Base-by-base conservation (phyloP, 2,888 invertebrate species). In the Gortyna flavago region DNA sequence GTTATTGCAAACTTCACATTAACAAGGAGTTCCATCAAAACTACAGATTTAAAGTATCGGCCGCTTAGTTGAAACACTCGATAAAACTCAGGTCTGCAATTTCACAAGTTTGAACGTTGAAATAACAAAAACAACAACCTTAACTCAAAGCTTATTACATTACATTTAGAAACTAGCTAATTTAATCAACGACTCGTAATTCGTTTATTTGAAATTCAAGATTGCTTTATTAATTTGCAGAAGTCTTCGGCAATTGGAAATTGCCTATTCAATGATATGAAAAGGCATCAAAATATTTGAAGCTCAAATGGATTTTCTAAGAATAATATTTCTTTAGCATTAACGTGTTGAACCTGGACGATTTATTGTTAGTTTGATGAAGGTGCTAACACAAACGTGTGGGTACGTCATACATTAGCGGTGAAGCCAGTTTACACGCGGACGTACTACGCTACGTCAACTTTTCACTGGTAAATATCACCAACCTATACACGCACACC, bases 331-430 rank as follows among this genome's bases (percentile, higher is more conserved):
- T 68, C 9, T 72, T 61, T 51, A 71, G 8, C 4, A 64, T 44
- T 35, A 29, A 38, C 44, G n/a, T 70, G 38, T 32, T 57, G 4
- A 54, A 38, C 62, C 61, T 44, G 35, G 54, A 80, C 80, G 82
- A 86, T 82, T 64, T 77, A 84, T 85, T 69, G 78, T 83, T 73
- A 62, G 66, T 85, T 69, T 84, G 85, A 87, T 68, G 75, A 80
- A 84, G 77, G 77, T 79, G 76, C 66, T 61, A 68, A 79, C 70
- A 75, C 48, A 76, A 75, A 57, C 64, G n/a, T 70, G 79, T 75
- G 69, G 64, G 72, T 48, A 75, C 72, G 77, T 77, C 72, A 72
- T 84, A 85, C 79, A 86, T 87, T 86, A 89, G 76, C 72, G 67
- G 67, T 78, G 70, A 41, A 78, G 70, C 72, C 77, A 78, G 75